Conservation (phyloP, 2,888 invertebrate genomes). For the Drosophila basisetae region DNA sequence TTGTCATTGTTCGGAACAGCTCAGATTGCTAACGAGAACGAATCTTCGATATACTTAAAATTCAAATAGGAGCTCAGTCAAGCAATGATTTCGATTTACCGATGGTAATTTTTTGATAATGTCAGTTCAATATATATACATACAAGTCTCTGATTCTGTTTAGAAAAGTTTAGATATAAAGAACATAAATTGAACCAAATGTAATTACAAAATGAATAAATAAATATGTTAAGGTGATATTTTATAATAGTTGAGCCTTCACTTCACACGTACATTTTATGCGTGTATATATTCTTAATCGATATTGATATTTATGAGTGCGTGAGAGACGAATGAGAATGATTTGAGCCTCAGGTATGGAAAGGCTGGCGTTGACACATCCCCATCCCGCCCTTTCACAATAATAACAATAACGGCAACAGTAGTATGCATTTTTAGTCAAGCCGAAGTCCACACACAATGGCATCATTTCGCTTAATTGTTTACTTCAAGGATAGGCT, state of each 20-base stretch:
- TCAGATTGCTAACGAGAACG: slow-evolving; percentile 6
- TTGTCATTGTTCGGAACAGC: slow-evolving; percentile 6
- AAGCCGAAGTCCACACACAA: slow-evolving; percentile 57
- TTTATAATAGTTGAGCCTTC: background rate
- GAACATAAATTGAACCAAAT: background rate
- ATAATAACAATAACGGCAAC: slow-evolving; percentile 17
- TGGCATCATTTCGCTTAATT: slow-evolving; percentile 59
- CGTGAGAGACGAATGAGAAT: slow-evolving; percentile 14
- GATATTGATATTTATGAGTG: slow-evolving; percentile 7
- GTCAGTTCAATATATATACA: background rate
- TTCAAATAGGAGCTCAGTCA: background rate
- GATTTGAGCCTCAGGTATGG: slow-evolving; percentile 5
- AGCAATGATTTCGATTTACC: background rate
- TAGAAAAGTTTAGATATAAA: background rate
- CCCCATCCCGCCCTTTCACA: slow-evolving; percentile 30
- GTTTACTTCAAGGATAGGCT: slow-evolving; percentile 57
- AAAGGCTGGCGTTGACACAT: slow-evolving; percentile 2
- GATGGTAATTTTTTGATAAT: background rate
- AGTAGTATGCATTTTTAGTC: slow-evolving; percentile 47
- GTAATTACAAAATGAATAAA: background rate
- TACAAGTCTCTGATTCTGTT: background rate
- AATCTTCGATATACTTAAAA: background rate
- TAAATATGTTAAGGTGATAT: background rate
- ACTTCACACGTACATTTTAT: background rate
- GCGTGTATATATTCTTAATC: background rate